Evolutionary conservation across 2,113 vertebrate species (phyloP).

Genomic region (Probosciger aterrimus): DNA sequence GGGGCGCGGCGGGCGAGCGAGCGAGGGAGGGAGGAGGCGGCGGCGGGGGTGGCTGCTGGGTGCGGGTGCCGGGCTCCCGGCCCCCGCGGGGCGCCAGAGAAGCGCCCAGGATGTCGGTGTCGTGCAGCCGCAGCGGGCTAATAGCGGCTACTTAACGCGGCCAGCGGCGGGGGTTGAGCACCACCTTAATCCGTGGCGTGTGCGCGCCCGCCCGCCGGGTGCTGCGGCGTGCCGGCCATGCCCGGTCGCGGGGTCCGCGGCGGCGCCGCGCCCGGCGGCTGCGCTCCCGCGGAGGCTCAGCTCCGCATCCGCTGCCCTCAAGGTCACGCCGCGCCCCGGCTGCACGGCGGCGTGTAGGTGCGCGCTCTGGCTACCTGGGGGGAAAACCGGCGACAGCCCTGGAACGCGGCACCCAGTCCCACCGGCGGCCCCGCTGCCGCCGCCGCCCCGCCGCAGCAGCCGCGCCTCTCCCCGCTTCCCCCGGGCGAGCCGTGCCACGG

Average conservation of each 20-base stretch:
- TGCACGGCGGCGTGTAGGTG: background rate
- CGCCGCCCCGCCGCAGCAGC: background rate
- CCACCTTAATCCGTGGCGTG: slow-evolving; percentile 5
- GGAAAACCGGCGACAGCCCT: background rate
- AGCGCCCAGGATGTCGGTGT: background rate
- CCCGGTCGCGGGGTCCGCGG: background rate
- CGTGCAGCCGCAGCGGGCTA: slow-evolving; percentile 19
- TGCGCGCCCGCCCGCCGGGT: background rate
- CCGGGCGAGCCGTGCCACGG: background rate
- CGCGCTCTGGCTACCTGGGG: background rate
- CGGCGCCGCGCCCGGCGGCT: background rate
- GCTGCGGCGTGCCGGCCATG: background rate
- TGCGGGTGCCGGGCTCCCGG: background rate
- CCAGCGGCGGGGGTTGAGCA: background rate
- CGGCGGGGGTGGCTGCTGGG: background rate
- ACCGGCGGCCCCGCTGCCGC: background rate
- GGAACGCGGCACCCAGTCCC: background rate
- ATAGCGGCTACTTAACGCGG: slow-evolving; percentile 53
- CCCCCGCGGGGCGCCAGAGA: slow-evolving; percentile 9
- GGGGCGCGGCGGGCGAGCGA: background rate
- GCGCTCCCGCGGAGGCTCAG: background rate
- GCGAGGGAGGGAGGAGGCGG: background rate
- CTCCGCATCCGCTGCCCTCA: slow-evolving; percentile 59
- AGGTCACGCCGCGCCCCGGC: slow-evolving; percentile 61
- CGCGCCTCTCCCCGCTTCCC: background rate